Percentiles rank a stretch among this genome's conserved stretches.
phyloP scores from a whole-genome alignment of 2,888 invertebrate genomes.

The Hyles lineata region DNA sequence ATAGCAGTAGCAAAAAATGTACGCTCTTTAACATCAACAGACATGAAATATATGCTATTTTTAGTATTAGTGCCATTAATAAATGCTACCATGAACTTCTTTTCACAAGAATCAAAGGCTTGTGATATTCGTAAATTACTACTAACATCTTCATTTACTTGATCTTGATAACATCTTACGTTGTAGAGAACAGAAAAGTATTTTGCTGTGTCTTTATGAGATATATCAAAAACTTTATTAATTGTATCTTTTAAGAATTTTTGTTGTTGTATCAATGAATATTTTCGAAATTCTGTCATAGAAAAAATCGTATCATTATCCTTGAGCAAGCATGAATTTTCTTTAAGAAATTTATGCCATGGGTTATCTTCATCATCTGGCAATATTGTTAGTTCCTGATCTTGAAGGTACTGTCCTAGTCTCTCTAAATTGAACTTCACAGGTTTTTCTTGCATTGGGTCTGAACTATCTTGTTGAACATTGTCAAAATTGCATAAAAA shows the following conservation, averaged over 20 bases:
- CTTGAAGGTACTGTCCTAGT: slow-evolving; percentile 95
- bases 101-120: slow-evolving; percentile 75
- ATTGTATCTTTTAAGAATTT: slow-evolving; percentile 88
- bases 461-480: slow-evolving; percentile 64
- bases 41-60: slow-evolving; percentile 80
- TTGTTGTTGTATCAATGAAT: slow-evolving; percentile 93
- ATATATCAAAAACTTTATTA: slow-evolving; percentile 87
- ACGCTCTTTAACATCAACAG: slow-evolving; percentile 75
- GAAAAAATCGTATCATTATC: slow-evolving; percentile 89
- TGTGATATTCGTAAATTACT: slow-evolving; percentile 76
- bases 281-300: slow-evolving; percentile 89
- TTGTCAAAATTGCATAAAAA: slow-evolving; percentile 94
- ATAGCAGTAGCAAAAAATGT: slow-evolving; percentile 75
- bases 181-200: slow-evolving; percentile 85
- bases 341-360: slow-evolving; percentile 90
- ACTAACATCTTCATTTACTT: slow-evolving; percentile 50
- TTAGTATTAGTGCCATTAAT: slow-evolving; percentile 67
- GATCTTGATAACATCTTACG: slow-evolving; percentile 79
- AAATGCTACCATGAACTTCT: slow-evolving; percentile 82
- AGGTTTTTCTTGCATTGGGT: slow-evolving; percentile 68
- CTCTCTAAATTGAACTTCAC: slow-evolving; percentile 93
- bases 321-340: slow-evolving; percentile 89
- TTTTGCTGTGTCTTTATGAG: slow-evolving; percentile 86
- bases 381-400: slow-evolving; percentile 88
- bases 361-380: slow-evolving; percentile 90